Percentiles rank a stretch among this genome's conserved stretches.
Conservation (phyloP, 1,140 invertebrate genomes). For the Ceratina calcarata region DNA sequence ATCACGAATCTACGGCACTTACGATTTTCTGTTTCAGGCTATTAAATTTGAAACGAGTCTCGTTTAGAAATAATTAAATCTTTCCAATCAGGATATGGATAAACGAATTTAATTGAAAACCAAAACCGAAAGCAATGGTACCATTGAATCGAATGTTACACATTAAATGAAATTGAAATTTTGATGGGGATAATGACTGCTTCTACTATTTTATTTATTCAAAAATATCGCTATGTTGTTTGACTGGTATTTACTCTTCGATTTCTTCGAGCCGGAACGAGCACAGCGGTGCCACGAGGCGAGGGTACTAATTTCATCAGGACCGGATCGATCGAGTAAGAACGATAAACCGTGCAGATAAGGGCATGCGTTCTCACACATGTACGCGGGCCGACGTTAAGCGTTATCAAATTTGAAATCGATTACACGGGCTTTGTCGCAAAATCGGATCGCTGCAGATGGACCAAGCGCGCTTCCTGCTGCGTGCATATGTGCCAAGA, state of each 20-base stretch:
- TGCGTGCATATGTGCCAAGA: conserved; percentile 78
- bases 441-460: conserved; percentile 77
- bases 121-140: too few species aligned
- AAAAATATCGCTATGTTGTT: neutral
- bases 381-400: conserved; percentile 20
- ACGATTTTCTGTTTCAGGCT: neutral
- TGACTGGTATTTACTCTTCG: neutral
- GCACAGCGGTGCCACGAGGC: neutral
- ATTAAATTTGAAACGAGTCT: too few species aligned
- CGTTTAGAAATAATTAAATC: too few species aligned
- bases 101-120: too few species aligned
- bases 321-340: conserved; percentile 21
- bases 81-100: too few species aligned
- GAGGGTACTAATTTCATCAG: conserved; percentile 15
- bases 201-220: neutral
- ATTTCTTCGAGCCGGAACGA: neutral
- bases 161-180: too few species aligned
- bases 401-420: conserved; percentile 78
- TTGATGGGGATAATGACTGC: neutral
- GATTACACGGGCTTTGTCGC: conserved; percentile 76
- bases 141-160: too few species aligned
- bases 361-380: neutral
- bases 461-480: conserved; percentile 74
- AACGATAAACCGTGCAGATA: conserved; percentile 25
- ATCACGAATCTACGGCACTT: neutral